phyloP scores from a whole-genome alignment of 2,113 vertebrate species.

The Typhlomys cinereus region DNA sequence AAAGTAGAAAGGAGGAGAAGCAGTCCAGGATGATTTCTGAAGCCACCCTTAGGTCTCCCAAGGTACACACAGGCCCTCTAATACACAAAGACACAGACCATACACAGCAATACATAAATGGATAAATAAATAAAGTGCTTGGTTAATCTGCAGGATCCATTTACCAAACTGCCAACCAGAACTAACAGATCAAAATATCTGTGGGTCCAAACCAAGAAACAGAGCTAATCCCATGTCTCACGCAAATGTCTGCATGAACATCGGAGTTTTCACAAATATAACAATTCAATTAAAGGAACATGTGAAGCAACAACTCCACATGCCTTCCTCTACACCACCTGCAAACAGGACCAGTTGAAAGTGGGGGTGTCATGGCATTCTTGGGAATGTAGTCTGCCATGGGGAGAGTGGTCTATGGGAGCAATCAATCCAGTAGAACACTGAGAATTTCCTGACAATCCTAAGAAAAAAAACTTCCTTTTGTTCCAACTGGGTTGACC shows the following conservation, averaged over 20 bases:
- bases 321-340: neutral
- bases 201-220: slow-evolving; percentile 20
- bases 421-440: neutral
- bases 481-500: neutral
- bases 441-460: neutral
- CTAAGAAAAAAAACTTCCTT: neutral
- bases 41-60: too few relatives aligned
- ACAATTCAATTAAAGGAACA: neutral
- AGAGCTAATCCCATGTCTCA: slow-evolving; percentile 20
- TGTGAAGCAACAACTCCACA: neutral
- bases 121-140: too few relatives aligned
- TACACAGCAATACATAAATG: too few relatives aligned
- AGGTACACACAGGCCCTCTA: too few relatives aligned
- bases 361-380: neutral
- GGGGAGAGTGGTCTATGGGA: neutral
- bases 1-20: too few relatives aligned
- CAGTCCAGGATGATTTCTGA: too few relatives aligned
- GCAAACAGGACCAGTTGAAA: neutral
- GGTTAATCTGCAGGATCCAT: neutral
- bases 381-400: neutral
- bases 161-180: slow-evolving; percentile 46
- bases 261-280: slow-evolving; percentile 32
- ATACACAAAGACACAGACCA: too few relatives aligned
- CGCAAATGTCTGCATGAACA: slow-evolving; percentile 27
- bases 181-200: slow-evolving; percentile 31